phyloP scores from a whole-genome alignment of 2,113 vertebrate species.

The Ophiodon elongatus region DNA sequence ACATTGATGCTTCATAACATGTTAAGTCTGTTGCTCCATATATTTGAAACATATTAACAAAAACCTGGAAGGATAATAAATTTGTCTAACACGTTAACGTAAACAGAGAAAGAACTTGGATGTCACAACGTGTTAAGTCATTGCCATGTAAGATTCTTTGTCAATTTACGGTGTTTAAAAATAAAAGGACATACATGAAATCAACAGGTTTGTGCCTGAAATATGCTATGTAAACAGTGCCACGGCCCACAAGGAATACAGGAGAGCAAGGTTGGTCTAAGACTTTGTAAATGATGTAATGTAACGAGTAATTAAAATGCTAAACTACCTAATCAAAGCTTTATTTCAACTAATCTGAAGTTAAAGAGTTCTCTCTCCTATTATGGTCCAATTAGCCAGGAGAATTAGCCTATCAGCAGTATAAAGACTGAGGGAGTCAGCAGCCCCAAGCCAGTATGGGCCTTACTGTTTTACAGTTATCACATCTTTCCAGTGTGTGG shows the following conservation, averaged over 20 bases:
- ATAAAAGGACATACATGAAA: neutral
- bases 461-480: constrained; percentile 50
- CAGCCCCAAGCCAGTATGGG: constrained; percentile 35
- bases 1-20: neutral
- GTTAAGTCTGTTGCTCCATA: neutral
- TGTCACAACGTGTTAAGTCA: neutral
- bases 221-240: neutral
- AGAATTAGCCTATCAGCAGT: constrained; percentile 63
- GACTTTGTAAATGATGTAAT: constrained; percentile 39
- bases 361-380: constrained; percentile 58
- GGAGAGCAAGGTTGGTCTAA: constrained; percentile 6
- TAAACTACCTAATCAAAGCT: constrained; percentile 61
- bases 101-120: neutral
- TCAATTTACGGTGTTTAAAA: neutral
- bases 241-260: neutral
- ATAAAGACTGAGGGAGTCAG: constrained; percentile 58
- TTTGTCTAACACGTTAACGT: neutral
- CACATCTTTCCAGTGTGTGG: constrained; percentile 19
- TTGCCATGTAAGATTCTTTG: neutral
- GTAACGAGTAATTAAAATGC: constrained; percentile 58
- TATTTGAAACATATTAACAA: neutral
- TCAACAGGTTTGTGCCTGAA: neutral
- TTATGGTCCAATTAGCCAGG: constrained; percentile 64
- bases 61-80: neutral
- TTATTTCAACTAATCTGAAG: constrained; percentile 61